Evolutionary conservation across 1,140 invertebrate genomes (phyloP).

Genomic region (Plodia interpunctella): DNA sequence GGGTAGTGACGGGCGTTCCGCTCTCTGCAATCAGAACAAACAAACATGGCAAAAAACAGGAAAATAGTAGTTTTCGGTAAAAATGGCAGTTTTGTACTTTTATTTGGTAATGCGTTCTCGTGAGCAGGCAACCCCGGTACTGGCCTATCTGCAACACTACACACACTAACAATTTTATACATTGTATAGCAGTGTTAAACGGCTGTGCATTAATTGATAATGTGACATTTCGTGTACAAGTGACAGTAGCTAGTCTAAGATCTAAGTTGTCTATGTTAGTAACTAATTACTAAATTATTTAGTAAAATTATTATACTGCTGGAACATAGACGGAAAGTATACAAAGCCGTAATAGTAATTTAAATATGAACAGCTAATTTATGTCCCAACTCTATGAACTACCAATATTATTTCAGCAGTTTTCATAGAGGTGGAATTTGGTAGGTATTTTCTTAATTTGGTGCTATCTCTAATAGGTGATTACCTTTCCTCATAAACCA

Average conservation of each 20-base stretch:
- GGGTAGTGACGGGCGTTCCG: slow-evolving; percentile 22
- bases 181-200: slow-evolving; percentile 20
- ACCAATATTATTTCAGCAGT: too few species aligned
- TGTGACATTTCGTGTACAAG: slow-evolving; percentile 4
- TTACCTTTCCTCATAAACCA: too few species aligned
- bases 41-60: slow-evolving; percentile 60
- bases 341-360: too few species aligned
- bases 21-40: slow-evolving; percentile 68
- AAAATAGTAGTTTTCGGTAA: slow-evolving; percentile 18
- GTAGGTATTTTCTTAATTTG: too few species aligned
- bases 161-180: slow-evolving; percentile 46
- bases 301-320: too few species aligned
- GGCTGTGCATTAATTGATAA: slow-evolving; percentile 9
- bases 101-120: slow-evolving; percentile 27
- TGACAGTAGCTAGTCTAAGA: slow-evolving; percentile 1
- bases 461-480: too few species aligned
- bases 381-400: too few species aligned
- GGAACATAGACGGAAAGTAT: too few species aligned
- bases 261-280: slow-evolving; percentile 1
- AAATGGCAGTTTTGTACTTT: slow-evolving; percentile 20
- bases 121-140: slow-evolving; percentile 45
- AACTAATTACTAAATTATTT: background rate
- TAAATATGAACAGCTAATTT: too few species aligned
- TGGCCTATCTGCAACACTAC: slow-evolving; percentile 73
- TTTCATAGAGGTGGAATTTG: too few species aligned